These are phyloP conservation scores for Zootoca vivipara DNA, from an alignment of 2,113 vertebrate genomes.

Conservation along the genomic window DNA sequence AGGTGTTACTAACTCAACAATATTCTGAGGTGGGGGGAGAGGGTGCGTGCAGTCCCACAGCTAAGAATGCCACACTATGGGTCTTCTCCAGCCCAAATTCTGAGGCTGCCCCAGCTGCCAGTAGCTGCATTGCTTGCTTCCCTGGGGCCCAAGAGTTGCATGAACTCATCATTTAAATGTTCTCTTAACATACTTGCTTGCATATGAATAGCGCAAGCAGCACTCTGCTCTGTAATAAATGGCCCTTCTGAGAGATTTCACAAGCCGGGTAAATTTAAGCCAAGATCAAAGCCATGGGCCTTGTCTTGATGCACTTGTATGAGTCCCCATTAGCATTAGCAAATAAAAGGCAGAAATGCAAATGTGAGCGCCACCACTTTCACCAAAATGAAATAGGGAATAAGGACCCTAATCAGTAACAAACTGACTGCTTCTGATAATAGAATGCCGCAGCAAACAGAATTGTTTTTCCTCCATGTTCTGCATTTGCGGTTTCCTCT, in stretches of 20 bases:
- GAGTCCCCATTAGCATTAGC: slow-evolving; percentile 25
- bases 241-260: slow-evolving; percentile 26
- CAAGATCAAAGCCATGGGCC: slow-evolving; percentile 27
- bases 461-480: background rate
- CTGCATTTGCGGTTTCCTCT: background rate
- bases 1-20: background rate
- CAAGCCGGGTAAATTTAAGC: slow-evolving; percentile 14
- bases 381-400: slow-evolving; percentile 20
- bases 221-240: slow-evolving; percentile 31
- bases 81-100: background rate
- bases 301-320: slow-evolving; percentile 24
- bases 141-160: background rate
- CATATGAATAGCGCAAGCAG: slow-evolving; percentile 15
- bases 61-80: background rate
- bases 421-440: background rate
- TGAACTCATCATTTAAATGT: slow-evolving; percentile 7
- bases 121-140: background rate
- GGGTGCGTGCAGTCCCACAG: background rate
- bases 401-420: background rate
- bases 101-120: background rate
- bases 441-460: slow-evolving; percentile 17
- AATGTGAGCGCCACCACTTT: slow-evolving; percentile 21
- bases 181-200: slow-evolving; percentile 16
- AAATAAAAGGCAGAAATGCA: slow-evolving; percentile 23
- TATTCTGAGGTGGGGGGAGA: background rate